Base-by-base conservation (phyloP, 35 echinoderm and acorn worm genomes). In the Lytechinus variegatus region DNA sequence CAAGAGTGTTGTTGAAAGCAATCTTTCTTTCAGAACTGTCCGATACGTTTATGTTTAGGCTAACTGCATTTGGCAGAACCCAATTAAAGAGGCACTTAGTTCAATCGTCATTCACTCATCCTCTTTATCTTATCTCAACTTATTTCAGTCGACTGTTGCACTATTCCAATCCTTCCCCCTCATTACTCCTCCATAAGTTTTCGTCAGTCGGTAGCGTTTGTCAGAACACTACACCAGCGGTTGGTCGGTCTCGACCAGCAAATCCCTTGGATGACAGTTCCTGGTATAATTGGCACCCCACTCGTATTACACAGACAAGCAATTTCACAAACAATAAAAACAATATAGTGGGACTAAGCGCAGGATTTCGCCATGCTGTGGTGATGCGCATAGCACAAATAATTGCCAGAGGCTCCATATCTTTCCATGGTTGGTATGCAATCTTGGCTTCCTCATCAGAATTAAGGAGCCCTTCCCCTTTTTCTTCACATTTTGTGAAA, bases 271-370 rank as follows among this genome's bases (percentile, higher is more conserved):
- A 90, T 90, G 88, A 54, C 88, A 90, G 29, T 51, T 21, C 27
- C 28, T 16, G 27, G 10, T 44, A 54, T 90, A 90, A 90, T 90
- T 90, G 88, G 88, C 88, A 90, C 88, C 88, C 88, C 52, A 54
- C 29, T 90, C 88, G 88, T 90, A 54, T 90, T 90, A 52, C 88
- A 90, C 88, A 90, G 88, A 90, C 88, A 90, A 90, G 52, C 33
- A 90, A 90, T 90, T 29, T 90, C 27, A 90, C 29, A 52, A 54
- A 90, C 88, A 54, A 19, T 27, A 52, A 54, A 54, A 90, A 52
- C 88, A 90, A 52, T 90, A 54, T 16, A 90, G 88, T 90, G 88
- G 88, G 88, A 90, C 88, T 90, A 54, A 90, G 88, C 9, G 88
- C 29, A 16, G 66, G 66, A 79, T 79, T 79, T 24, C 66, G 19